phyloP scores from a whole-genome alignment of 2,797 vertebrate genomes.

The Dromococcyx pavoninus region DNA sequence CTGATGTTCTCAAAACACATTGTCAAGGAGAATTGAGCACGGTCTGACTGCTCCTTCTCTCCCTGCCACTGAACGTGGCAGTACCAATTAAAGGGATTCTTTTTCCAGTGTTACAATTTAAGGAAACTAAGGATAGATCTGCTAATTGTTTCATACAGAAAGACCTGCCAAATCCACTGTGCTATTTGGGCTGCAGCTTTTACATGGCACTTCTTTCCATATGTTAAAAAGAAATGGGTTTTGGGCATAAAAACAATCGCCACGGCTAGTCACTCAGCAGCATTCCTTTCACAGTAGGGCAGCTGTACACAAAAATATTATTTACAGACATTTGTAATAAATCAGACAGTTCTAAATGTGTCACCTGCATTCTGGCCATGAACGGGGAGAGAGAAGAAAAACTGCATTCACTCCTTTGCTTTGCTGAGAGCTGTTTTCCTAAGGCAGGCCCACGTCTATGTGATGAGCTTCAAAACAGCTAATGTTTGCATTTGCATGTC shows the following conservation, averaged over 20 bases:
- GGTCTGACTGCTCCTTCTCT: conserved; percentile 27
- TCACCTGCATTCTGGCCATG: conserved; percentile 71
- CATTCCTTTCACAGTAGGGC: conserved; percentile 75
- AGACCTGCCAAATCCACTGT: not conserved
- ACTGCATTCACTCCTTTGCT: conserved; percentile 73
- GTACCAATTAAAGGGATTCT: conserved; percentile 49
- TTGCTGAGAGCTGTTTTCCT: conserved; percentile 65
- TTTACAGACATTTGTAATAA: conserved; percentile 79
- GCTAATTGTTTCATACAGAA: not conserved
- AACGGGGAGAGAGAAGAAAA: conserved; percentile 60
- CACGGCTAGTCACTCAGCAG: conserved; percentile 14
- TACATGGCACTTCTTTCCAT: not conserved
- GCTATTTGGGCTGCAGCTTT: not conserved
- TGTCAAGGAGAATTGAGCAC: not conserved
- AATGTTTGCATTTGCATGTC: conserved; percentile 63
- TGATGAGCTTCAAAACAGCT: conserved; percentile 67
- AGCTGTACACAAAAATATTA: conserved; percentile 72
- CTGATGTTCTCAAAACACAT: conserved; percentile 24
- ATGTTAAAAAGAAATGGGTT: not conserved
- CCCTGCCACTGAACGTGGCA: conserved; percentile 30
- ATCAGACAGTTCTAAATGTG: conserved; percentile 64
- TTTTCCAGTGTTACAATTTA: not conserved
- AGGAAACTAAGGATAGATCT: not conserved
- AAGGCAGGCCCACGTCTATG: conserved; percentile 28
- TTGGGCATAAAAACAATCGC: not conserved